Base-by-base conservation (phyloP, 2,797 vertebrate genomes). In the Naso thynnoides region DNA sequence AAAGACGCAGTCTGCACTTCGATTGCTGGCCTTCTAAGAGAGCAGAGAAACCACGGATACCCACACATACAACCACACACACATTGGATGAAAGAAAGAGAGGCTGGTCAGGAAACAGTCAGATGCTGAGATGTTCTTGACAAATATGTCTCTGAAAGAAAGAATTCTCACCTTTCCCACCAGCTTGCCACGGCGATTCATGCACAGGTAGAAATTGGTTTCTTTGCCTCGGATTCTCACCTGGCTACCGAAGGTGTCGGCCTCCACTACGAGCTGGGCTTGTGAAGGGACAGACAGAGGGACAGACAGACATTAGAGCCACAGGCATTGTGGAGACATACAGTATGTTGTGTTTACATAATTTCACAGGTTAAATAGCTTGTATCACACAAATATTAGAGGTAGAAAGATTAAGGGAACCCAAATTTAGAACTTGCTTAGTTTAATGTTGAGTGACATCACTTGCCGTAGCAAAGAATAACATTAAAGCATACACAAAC, bases 221-320 rank as follows among this genome's bases (percentile, higher is more conserved):
- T 95, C 95, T 87, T 95, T 95, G 63, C 95, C 95, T 66, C 94
- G 92, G 86, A 96, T 95, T 93, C 95, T 94, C 91, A 96, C 94
- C 90, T 95, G 95, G 92, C 95, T 96, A 76, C 95, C 95, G 76
- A 96, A 96, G 87, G 95, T 95, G 82, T 96, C 95, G 24, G 95
- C 94, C 91, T 96, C 95, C 92, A 96, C 95, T 93, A 95, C 94
- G 75, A 96, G 95, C 91, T 95, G 94, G 93, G 95, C 95, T 96
- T 95, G 94, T 94, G 88, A 95, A 95, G 94, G 94, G 94, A 95
- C 94, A 94, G 81, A 94, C 89, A 92, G 90, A 93, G 50, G 90
- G 68, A 90, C 87, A 93, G 89, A 94, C 91, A 90, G 90, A 94
- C 89, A 80, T 95, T 94, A 94, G 92, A 93, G 85, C 82, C 82